phyloP scores from a whole-genome alignment of 2,113 vertebrate species.

The Antigone vipio region DNA sequence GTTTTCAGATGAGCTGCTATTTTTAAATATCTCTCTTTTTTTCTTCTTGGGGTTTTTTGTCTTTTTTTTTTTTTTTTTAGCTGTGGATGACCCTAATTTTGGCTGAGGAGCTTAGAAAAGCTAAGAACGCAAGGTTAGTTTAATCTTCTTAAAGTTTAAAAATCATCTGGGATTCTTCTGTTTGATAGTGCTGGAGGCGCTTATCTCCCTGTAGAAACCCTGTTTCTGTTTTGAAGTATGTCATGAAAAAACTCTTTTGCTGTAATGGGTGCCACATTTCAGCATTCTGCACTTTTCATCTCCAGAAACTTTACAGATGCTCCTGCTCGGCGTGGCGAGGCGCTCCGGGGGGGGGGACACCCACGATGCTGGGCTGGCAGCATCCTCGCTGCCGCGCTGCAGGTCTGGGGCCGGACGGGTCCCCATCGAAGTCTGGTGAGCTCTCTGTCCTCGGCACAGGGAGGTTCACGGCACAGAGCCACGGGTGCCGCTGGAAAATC shows the following conservation, averaged over 20 bases:
- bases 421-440: background rate
- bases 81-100: constrained; percentile 29
- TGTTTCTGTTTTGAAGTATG: rapidly evolving
- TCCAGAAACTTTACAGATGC: rapidly evolving
- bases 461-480: rapidly evolving
- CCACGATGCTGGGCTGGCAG: background rate
- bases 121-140: constrained; percentile 9
- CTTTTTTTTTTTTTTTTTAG: background rate
- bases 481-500: background rate
- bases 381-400: background rate
- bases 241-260: background rate
- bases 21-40: background rate
- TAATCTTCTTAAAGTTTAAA: background rate
- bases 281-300: background rate
- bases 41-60: too few species aligned
- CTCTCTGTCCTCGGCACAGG: background rate
- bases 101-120: constrained; percentile 4
- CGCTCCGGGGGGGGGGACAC: rapidly evolving
- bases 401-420: background rate
- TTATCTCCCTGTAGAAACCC: background rate
- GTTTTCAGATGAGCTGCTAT: background rate
- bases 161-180: background rate
- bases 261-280: rapidly evolving
- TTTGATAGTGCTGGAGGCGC: background rate
- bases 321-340: rapidly evolving